Evolutionary conservation across 2,797 vertebrate species (phyloP).

Genomic region (Premnoplex brunnescens): DNA sequence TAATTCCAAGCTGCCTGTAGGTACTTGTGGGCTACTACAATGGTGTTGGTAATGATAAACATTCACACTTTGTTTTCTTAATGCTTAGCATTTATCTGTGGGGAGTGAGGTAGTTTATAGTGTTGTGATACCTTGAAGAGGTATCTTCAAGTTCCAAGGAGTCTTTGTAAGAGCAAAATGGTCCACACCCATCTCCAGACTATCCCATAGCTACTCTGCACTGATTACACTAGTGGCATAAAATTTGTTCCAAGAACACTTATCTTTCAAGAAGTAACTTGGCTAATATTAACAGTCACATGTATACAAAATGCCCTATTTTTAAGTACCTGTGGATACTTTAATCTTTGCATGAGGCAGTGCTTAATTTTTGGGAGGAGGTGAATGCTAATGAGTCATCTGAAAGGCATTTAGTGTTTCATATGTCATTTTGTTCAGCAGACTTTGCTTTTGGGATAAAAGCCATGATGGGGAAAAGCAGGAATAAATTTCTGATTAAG

Average conservation of each 20-base stretch:
- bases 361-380: background rate
- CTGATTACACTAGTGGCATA: constrained; percentile 71
- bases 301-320: background rate
- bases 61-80: background rate
- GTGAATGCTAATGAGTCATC: constrained; percentile 1
- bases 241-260: constrained; percentile 67
- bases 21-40: background rate
- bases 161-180: constrained; percentile 30
- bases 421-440: background rate
- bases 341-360: background rate
- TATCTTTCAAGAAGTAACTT: background rate
- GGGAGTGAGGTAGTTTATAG: background rate
- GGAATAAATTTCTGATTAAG: background rate
- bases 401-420: background rate
- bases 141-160: background rate
- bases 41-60: background rate
- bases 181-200: constrained; percentile 57
- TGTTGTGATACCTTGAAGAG: background rate
- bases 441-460: background rate
- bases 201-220: constrained; percentile 63
- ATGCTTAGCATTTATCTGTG: background rate
- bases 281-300: background rate
- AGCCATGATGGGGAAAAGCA: background rate
- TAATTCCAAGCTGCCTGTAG: background rate
- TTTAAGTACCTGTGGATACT: background rate